These are phyloP conservation scores for Pelvicachromis taeniatus DNA, from an alignment of 2,113 vertebrate genomes.

Conservation along the genomic window DNA sequence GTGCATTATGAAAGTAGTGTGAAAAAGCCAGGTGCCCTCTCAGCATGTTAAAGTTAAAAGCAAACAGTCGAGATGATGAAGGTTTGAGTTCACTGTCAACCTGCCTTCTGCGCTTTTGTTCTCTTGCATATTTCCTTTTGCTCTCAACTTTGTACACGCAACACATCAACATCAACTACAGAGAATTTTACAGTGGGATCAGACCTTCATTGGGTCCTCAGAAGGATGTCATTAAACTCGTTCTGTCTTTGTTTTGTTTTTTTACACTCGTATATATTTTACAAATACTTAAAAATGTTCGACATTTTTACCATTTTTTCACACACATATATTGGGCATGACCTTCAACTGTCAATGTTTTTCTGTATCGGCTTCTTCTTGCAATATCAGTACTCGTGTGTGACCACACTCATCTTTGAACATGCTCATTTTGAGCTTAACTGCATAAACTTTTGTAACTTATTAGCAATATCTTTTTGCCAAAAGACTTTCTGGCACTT, in stretches of 20 bases:
- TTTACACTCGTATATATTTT: neutral
- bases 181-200: neutral
- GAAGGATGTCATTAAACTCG: neutral
- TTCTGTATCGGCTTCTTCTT: neutral
- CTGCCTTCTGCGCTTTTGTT: neutral
- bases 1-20: slow-evolving; percentile 3
- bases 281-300: too few species aligned
- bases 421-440: neutral
- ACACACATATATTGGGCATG: neutral
- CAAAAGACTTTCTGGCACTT: neutral
- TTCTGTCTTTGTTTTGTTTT: too few species aligned
- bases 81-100: neutral
- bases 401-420: neutral
- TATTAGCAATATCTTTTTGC: neutral
- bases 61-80: neutral
- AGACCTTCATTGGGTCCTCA: neutral
- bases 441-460: neutral
- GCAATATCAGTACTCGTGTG: neutral
- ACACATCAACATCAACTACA: neutral
- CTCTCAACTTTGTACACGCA: neutral
- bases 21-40: neutral
- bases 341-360: neutral
- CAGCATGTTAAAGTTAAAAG: neutral
- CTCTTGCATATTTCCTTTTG: neutral
- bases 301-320: too few species aligned